Conservation (phyloP, 1,140 invertebrate species). For the Ips typographus region DNA sequence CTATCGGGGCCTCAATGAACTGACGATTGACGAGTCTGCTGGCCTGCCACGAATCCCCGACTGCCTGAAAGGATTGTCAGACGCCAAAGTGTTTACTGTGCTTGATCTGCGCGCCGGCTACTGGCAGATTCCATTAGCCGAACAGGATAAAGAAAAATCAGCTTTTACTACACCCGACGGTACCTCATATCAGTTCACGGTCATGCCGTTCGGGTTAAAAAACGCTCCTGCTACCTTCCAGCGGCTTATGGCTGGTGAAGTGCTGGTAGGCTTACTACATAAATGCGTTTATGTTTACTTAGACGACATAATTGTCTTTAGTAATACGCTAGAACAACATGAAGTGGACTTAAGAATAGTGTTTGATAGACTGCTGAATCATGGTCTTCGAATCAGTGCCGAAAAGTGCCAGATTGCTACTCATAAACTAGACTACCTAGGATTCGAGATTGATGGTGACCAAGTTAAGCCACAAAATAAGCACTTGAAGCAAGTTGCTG, state of each 20-base stretch:
- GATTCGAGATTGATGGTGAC: slow-evolving; percentile 10
- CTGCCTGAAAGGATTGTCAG: slow-evolving; percentile 16
- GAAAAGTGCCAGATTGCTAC: slow-evolving; percentile 20
- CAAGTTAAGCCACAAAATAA: slow-evolving; percentile 9
- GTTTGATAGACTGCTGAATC: slow-evolving; percentile 9
- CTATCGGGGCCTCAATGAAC: slow-evolving; percentile 50
- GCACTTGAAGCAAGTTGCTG: slow-evolving; percentile 1
- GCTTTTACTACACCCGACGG: slow-evolving; percentile 42
- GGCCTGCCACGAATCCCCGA: slow-evolving; percentile 38
- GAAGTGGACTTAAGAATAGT: slow-evolving; percentile 5
- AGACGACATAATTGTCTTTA: slow-evolving; percentile 20
- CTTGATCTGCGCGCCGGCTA: slow-evolving; percentile 41
- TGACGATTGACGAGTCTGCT: slow-evolving; percentile 48
- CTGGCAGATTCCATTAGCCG: slow-evolving; percentile 41
- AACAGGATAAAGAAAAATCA: slow-evolving; percentile 26
- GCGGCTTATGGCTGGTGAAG: slow-evolving; percentile 28
- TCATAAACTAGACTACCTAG: slow-evolving; percentile 12
- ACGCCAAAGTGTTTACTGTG: slow-evolving; percentile 33
- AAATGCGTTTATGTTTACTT: slow-evolving; percentile 34
- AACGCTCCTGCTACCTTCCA: slow-evolving; percentile 40
- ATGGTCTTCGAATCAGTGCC: slow-evolving; percentile 10
- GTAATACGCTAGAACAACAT: slow-evolving; percentile 1
- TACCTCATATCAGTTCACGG: slow-evolving; percentile 36
- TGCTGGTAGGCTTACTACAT: slow-evolving; percentile 25
- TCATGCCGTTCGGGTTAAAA: slow-evolving; percentile 42